Evolutionary conservation across 2,797 vertebrate species (phyloP), one percentile per base, ranked within the genome.

Genomic region (Staurois parvus): DNA sequence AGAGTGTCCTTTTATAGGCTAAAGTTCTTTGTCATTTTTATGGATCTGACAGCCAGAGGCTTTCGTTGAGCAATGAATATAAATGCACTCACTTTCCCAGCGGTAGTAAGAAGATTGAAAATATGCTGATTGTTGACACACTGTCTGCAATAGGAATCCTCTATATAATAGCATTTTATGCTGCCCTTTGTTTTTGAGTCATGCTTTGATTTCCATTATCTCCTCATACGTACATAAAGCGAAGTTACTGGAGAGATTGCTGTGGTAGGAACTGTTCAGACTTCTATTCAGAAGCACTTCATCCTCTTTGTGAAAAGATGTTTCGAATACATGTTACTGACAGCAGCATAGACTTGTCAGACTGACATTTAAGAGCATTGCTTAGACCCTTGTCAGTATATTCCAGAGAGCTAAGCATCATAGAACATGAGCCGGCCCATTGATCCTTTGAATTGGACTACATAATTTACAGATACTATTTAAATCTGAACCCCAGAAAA

Each of bases 41-140:
- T 68, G 19, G 56, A 70, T 84, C 26, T 79, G 83, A 79, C 83
- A 84, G 83, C 83, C 76, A 78, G 48, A 42, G 56, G 66, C 45
- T 78, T 77, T 42, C 62, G 15, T n/a, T 32, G 64, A 34, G 67
- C 68, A 84, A 84, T 79, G 68, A 84, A 84, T 84, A 84, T 72
- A 77, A 84, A 84, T 77, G 45, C 24, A 64, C 26, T 45, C 19
- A 4, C 24, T 24, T n/a, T 59, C 68, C 76, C 67, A 72, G 67
- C 70, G 34, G 67, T 42, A 72, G 52, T 9, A 24, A 77, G 59
- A 34, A 72, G 76, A 84, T 84, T 78, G 76, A 64, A 84, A 77
- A 78, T 78, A 45, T 78, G 83, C 32, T 78, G 83, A 77, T 78
- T 48, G 76, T 66, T 45, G 75, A 79, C 59, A 48, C 64, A 56